A percentile compares a stretch with the other conserved stretches of the same genome.
Conservation (phyloP, 2,113 vertebrate species). For the Tretioscincus oriximinensis region DNA sequence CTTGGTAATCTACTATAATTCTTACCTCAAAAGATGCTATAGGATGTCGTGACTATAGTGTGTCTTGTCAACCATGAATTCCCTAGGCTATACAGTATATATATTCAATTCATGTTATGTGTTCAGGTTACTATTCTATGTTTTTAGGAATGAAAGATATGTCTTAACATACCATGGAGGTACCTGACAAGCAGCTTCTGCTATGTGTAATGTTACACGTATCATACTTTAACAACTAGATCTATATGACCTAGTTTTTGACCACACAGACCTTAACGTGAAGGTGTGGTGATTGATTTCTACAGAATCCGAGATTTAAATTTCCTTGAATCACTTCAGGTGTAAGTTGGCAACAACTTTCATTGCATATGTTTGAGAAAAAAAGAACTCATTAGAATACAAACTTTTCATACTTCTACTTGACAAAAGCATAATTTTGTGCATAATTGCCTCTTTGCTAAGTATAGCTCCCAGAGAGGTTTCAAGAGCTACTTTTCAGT, state of each 20-base stretch:
- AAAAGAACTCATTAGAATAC: background rate
- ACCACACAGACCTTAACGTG: no score
- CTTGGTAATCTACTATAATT: background rate
- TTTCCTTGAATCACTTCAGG: background rate
- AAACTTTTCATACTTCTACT: background rate
- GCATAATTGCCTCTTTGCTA: background rate
- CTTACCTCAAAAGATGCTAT: background rate
- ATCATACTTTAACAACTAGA: no score
- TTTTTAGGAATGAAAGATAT: no score
- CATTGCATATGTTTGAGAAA: background rate
- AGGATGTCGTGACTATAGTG: background rate
- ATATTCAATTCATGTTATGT: no score
- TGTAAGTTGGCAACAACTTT: background rate
- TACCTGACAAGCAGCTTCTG: no score
- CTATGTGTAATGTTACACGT: no score
- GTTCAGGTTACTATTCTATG: no score
- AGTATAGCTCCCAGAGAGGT: background rate
- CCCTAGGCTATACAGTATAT: background rate
- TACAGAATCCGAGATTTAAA: background rate
- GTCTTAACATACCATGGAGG: no score
- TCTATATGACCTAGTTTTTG: no score
- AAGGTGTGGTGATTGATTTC: background rate
- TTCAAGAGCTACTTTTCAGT: constrained; percentile 1
- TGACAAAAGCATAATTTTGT: background rate
- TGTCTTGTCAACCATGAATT: background rate